Evolutionary conservation across 2,888 invertebrate species (phyloP).

Genomic region (Agrochola macilenta): DNA sequence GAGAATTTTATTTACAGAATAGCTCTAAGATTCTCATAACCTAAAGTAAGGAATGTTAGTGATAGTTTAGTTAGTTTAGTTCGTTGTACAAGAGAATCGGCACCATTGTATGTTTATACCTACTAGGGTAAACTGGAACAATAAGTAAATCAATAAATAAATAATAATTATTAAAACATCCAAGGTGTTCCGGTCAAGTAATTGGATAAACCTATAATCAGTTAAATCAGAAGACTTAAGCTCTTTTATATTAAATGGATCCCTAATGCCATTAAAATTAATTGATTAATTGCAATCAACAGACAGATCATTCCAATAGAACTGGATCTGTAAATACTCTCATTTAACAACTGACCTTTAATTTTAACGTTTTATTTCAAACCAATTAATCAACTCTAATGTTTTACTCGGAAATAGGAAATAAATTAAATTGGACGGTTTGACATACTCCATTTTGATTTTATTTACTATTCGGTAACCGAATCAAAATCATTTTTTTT

Average conservation of each 20-base stretch:
- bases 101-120: too few species aligned
- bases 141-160: not conserved
- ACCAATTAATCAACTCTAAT: conserved; percentile 11
- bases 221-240: not conserved
- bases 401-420: not conserved
- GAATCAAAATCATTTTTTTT: not conserved
- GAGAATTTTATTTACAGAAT: too few species aligned
- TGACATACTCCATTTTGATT: not conserved
- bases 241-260: not conserved
- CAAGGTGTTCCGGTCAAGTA: too few species aligned
- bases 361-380: conserved; percentile 19
- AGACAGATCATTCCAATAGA: not conserved
- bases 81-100: too few species aligned
- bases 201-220: not conserved
- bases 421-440: not conserved
- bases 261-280: not conserved
- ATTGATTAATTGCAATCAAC: conserved; percentile 10
- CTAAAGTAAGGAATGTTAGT: too few species aligned
- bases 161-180: not conserved
- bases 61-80: too few species aligned
- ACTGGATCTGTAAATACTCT: conserved; percentile 6
- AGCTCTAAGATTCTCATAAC: too few species aligned
- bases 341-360: not conserved
- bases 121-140: not conserved
- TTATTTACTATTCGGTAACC: not conserved